Evolutionary conservation across 2,113 vertebrate species (phyloP), one percentile per base, ranked within the genome.

Genomic region (Tragelaphus scriptus): DNA sequence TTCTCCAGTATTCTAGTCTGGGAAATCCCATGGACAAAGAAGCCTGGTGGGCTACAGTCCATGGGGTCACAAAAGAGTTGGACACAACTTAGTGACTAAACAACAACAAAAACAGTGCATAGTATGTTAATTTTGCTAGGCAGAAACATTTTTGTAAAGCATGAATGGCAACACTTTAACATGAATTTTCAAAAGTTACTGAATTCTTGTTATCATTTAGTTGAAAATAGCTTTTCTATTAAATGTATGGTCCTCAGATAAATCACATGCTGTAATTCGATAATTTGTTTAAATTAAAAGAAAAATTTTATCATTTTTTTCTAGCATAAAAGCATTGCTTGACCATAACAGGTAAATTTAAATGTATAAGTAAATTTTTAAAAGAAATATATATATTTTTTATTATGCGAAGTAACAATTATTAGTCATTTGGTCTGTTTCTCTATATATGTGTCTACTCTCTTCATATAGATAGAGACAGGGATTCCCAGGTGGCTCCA

Each of bases 271-370:
- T 88, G 75, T 81, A 91, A 82, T 81, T 96, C 13, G 11, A 94
- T 91, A 80, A 89, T 94, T 88, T 90, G 26, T 86, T 88, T 96
- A 96, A 95, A 92, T 96, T 87, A 47, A 90, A 81, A 96, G 17
- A 86, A 93, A 89, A 63, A 51, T 4, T 47, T 51, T 59, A 28
- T 65, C 21, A 15, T 16, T 86, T 91, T 49, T 96, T 84, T 26
- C 26, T 81, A 56, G 7, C 81, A 49, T 95, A 63, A 94, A 95
- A 84, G 13, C 10, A 63, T 93, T 91, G 3, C 30, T 94, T 90
- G 86, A 47, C 59, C 6, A 71, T 36, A 85, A 23, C 56, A 92
- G 16, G 15, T 91, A 95, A 95, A 58, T 88, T 92, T 82, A 97
- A 97, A 88, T 84, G 26, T 17, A 79, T 21, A 63, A 71, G 85